phyloP scores from a whole-genome alignment of 2,113 vertebrate species.

The Corythaeola cristata region DNA sequence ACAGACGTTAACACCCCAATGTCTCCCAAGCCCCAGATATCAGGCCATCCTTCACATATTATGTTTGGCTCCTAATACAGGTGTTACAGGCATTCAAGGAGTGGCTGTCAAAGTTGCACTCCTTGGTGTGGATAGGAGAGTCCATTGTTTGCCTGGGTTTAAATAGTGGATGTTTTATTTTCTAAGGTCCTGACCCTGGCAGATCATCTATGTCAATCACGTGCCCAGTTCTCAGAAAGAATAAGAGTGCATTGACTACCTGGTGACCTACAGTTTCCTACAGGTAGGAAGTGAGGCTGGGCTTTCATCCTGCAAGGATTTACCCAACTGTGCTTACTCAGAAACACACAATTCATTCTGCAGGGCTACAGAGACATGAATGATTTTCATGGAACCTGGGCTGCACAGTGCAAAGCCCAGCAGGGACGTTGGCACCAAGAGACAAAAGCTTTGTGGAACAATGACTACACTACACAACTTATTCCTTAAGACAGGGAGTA shows the following conservation, averaged over 20 bases:
- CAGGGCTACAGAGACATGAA: neutral
- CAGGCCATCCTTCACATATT: neutral
- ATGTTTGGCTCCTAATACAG: neutral
- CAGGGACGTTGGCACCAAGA: neutral
- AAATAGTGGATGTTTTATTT: neutral
- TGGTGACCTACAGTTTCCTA: neutral
- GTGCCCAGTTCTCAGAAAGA: neutral
- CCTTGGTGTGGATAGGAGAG: neutral
- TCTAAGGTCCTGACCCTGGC: neutral
- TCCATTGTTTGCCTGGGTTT: neutral
- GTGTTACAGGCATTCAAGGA: neutral
- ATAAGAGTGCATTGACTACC: neutral
- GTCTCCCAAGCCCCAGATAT: neutral
- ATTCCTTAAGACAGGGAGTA: neutral
- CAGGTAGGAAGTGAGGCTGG: neutral
- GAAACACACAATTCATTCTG: neutral
- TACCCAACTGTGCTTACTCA: neutral
- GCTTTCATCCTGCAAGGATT: neutral
- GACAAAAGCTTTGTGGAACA: neutral
- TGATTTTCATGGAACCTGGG: accelerated
- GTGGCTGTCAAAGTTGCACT: neutral
- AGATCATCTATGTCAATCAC: neutral
- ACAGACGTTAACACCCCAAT: accelerated
- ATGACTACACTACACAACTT: neutral
- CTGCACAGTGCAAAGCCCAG: neutral